Base-by-base conservation (phyloP, 2,113 vertebrate genomes). In the Eleginops maclovinus region DNA sequence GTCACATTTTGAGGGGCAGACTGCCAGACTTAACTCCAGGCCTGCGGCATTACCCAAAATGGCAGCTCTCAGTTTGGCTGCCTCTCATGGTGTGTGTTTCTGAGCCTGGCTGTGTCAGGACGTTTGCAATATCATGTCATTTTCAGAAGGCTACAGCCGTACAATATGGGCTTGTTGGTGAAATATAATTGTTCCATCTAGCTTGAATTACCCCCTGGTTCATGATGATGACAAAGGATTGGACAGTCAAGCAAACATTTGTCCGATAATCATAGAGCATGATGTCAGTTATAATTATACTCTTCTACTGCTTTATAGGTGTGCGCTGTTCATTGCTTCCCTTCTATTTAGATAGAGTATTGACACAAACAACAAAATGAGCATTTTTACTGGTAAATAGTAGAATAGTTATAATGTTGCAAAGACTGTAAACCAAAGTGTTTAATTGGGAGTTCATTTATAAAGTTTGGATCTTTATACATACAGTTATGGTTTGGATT, bases 11-110 rank as follows among this genome's bases (percentile, higher is more conserved):
- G 36, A 54, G 78, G 76, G 84, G 78, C 77, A 69, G 22, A 10
- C n/a, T 60, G 86, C 83, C 87, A 92, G 75, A 83, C 78, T 50
- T 64, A 77, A 72, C 54, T 83, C 17, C 40, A 75, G 82, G 24
- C 86, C 65, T 72, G 67, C 17, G n/a, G 77, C 75, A 22, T 73
- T 84, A 79, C 72, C 77, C 76, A 86, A 75, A 79, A 89, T 83
- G 85, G 73, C 79, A 86, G 76, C 73, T 86, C 86, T 88, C 78
- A 78, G 54, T 90, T 81, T 81, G 79, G 71, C 73, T 76, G 77
- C 44, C 58, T 84, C 60, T 66, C 31, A 40, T 65, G 71, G 60
- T 76, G 47, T 79, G 40, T 79, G 21, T 77, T 49, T 56, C 67
- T 85, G 22, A 70, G 66, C 8, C 13, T 70, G 67, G 55, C 65